phyloP scores from a whole-genome alignment of 2,113 vertebrate genomes.

The Cervus canadensis region DNA sequence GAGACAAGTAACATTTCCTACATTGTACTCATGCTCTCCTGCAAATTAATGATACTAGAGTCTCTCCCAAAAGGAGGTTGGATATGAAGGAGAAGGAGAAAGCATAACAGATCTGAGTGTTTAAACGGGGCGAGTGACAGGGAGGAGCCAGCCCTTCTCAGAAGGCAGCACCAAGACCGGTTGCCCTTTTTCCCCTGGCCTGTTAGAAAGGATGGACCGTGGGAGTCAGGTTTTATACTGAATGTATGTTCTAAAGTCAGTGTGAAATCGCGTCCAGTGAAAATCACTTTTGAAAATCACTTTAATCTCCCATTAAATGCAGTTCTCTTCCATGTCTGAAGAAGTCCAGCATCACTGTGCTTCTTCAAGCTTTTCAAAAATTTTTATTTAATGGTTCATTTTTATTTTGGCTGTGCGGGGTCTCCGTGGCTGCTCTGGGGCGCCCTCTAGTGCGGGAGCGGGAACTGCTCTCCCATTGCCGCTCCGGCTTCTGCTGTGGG shows the following conservation, averaged over 20 bases:
- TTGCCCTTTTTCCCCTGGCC: background rate
- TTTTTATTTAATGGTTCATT: fast-evolving
- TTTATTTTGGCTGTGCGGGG: background rate
- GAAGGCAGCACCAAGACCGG: background rate
- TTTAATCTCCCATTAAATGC: background rate
- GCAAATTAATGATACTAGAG: background rate
- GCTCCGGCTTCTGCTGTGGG: background rate
- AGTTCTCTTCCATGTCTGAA: background rate
- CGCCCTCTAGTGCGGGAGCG: fast-evolving
- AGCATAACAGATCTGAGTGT: fast-evolving
- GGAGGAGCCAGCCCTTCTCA: background rate
- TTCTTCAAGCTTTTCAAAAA: background rate
- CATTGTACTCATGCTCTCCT: background rate
- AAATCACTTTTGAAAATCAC: background rate
- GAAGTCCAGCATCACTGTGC: background rate
- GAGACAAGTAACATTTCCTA: background rate
- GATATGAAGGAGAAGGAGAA: background rate
- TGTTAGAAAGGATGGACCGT: background rate
- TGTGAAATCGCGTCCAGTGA: background rate
- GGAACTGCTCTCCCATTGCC: fast-evolving
- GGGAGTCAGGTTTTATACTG: background rate
- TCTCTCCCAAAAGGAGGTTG: background rate
- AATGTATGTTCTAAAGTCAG: background rate
- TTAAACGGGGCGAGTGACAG: background rate
- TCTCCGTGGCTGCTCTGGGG: background rate